Evolutionary conservation across 2,888 invertebrate species (phyloP).

Genomic region (Brenthis hecate): DNA sequence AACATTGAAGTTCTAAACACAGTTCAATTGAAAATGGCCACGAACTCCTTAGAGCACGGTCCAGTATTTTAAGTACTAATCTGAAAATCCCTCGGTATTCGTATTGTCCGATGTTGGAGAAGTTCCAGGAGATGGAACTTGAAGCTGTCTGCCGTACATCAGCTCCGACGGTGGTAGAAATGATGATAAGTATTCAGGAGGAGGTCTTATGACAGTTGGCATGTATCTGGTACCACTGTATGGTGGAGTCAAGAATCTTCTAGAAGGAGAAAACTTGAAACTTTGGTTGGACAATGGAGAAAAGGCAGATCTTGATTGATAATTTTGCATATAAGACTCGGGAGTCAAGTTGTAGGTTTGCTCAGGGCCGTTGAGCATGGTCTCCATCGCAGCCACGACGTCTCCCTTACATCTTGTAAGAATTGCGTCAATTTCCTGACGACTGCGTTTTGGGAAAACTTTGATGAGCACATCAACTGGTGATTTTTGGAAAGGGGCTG

Average conservation of each 20-base stretch:
- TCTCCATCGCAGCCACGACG: constrained; percentile 95
- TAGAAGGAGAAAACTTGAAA: constrained; percentile 86
- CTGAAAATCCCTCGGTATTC: constrained; percentile 77
- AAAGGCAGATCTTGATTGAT: constrained; percentile 88
- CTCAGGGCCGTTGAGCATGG: constrained; percentile 87
- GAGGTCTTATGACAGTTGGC: constrained; percentile 87
- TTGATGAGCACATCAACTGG: constrained; percentile 94
- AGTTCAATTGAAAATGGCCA: constrained; percentile 16
- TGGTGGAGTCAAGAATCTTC: constrained; percentile 91
- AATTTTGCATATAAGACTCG: constrained; percentile 71
- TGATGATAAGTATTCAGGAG: constrained; percentile 74
- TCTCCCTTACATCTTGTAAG: constrained; percentile 93
- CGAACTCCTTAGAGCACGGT: constrained; percentile 47
- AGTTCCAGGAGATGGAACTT: constrained; percentile 74
- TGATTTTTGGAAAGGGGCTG: constrained; percentile 80
- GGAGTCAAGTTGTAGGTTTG: constrained; percentile 66
- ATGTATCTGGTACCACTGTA: constrained; percentile 92
- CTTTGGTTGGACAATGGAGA: constrained; percentile 86
- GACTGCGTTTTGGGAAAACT: constrained; percentile 93
- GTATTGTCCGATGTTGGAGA: constrained; percentile 79
- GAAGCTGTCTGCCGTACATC: constrained; percentile 73
- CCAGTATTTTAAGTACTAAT: constrained; percentile 61
- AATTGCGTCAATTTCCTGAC: constrained; percentile 92
- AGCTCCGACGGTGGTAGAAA: constrained; percentile 76
- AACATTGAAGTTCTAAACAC: not conserved